Percentiles rank a stretch among this genome's conserved stretches.
Evolutionary conservation across 2,113 vertebrate genomes (phyloP).

Genomic region (Thryonomys swinderianus): DNA sequence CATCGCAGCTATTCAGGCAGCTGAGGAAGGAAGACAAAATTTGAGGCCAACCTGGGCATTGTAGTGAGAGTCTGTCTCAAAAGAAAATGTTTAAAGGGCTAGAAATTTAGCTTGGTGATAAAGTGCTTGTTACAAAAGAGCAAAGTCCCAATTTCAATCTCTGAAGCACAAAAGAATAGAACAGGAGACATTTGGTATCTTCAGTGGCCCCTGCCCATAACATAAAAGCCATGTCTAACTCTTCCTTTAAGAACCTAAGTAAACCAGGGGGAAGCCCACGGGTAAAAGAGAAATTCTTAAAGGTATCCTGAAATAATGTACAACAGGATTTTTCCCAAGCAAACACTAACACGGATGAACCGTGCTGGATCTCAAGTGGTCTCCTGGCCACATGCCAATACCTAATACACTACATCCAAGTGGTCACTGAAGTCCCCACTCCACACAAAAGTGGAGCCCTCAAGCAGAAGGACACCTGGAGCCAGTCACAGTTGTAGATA

Average conservation of each 20-base stretch:
- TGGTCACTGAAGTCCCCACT: background rate
- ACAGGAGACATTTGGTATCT: background rate
- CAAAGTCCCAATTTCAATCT: background rate
- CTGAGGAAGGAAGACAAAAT: background rate
- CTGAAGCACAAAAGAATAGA: background rate
- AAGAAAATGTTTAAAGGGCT: background rate
- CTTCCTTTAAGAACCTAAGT: background rate
- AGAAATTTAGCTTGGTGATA: background rate
- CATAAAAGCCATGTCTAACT: background rate
- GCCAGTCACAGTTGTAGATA: background rate
- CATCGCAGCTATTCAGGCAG: background rate
- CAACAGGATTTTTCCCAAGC: background rate
- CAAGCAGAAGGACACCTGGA: background rate
- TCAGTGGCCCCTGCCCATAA: background rate
- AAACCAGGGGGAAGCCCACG: background rate
- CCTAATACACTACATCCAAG: background rate
- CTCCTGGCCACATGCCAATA: background rate
- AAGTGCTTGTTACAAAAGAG: background rate
- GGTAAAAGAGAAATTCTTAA: background rate
- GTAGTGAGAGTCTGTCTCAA: background rate
- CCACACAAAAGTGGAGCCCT: background rate
- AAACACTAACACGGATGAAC: background rate
- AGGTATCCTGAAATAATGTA: background rate
- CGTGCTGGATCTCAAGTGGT: background rate
- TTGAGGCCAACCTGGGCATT: background rate